Evolutionary conservation across 2,797 vertebrate genomes (phyloP), one percentile per base, ranked within the genome.

Genomic region (Sciurus vulgaris): DNA sequence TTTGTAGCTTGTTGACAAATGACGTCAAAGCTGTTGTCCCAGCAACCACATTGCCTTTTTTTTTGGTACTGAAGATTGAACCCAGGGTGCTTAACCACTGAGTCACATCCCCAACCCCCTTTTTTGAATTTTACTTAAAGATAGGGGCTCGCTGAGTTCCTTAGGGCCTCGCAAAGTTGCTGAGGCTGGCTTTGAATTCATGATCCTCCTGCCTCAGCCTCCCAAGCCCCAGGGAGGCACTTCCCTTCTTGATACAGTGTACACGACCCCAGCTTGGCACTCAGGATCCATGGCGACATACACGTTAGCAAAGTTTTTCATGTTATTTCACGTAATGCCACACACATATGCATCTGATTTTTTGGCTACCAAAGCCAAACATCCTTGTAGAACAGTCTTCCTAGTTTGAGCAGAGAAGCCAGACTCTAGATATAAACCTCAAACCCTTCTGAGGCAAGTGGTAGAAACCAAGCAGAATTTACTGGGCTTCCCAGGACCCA

Each of bases 311-410:
- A 0, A 2, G 9, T 7, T 65, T 70, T 73, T 74, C 54, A 2
- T 12, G 38, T 74, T 63, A 74, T 67, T 96, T 94, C 63, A 69
- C 26, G 9, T n/a, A 35, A 73, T 28, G 26, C 85, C 96, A 44
- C 94, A 89, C 79, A 78, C 44, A 38, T 41, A 20, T 0, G 15
- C 20, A 1, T 38, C 69, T 85, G 44, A 2, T 28, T 72, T 11
- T 65, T 26, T 51, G 70, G 4, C 73, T 72, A 7, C 3, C 8
- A 4, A 65, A 77, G 56, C 56, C 91, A 79, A 65, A 28, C 33
- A 22, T 41, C 15, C 18, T 15, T 2, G 3, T 26, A 74, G 59
- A 92, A 72, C 59, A 85, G 38, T 61, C n/a, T 22, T 84, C 78
- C 56, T 41, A 47, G 56, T 85, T 73, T 63, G 49, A 82, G 47